Evolutionary conservation across 2,888 invertebrate species (phyloP), one percentile per base, ranked within the genome.

Genomic region (Drosophila algonquin): DNA sequence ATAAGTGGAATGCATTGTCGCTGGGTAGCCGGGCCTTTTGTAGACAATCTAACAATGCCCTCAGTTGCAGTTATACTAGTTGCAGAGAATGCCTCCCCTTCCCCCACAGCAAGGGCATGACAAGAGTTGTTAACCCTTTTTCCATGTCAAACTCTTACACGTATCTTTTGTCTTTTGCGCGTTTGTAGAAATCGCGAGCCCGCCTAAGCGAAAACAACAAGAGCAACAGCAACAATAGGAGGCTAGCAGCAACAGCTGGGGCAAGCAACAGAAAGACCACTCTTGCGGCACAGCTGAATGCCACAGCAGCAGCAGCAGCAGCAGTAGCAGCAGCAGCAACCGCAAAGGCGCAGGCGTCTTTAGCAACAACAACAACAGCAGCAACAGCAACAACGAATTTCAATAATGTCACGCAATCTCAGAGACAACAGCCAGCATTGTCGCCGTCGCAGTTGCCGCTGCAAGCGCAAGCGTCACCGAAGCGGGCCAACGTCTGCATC

Each of bases 351-450:
- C 89, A 85, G 85, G 86, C 85, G 85, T 82, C 90, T 83, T 88
- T 87, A 47, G 75, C 77, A 55, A 64, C 73, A 57, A 52, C 68
- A 73, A 55, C 65, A 54, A 21, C 69, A 64, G 59, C 73, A 54
- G 61, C 73, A 54, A 18, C 73, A 71, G 56, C 75, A 74, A 75
- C 80, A 79, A 89, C 89, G 81, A 86, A 82, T 84, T 85, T 87
- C 63, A 90, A 89, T 79, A 83, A 82, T 83, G 86, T 86, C 88
- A 85, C 84, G 76, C 90, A 90, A 88, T 87, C 89, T 85, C 82
- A 89, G 75, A 72, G 69, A 60, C 63, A 51, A 45, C 67, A 59
- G 50, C 77, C 75, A 51, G 67, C 68, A 58, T 74, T 74, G 61
- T 74, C 79, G 62, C 60, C 70, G 62, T 59, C 79, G 69, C 76